These are phyloP conservation scores for Xylota sylvarum DNA, from an alignment of 2,888 invertebrate genomes.

Conservation along the genomic window DNA sequence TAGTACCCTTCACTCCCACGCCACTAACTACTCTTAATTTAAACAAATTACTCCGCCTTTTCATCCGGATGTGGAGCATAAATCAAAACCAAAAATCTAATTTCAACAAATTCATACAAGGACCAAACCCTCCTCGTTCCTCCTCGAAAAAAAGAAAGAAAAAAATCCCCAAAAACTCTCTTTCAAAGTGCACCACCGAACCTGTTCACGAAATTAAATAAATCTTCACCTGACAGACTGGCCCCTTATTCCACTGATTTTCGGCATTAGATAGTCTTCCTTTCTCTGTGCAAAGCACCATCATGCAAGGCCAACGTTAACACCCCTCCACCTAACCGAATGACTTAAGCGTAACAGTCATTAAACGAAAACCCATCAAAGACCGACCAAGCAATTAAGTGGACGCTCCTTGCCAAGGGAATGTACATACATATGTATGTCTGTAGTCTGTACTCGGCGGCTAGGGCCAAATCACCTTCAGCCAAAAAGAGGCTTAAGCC, in stretches of 20 bases:
- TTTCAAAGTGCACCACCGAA: slow-evolving; percentile 25
- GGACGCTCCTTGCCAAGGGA: slow-evolving; percentile 66
- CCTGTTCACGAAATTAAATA: slow-evolving; percentile 58
- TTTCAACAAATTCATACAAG: slow-evolving; percentile 39
- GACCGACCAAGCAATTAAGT: slow-evolving; percentile 72
- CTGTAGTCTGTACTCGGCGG: not conserved
- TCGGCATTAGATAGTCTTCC: slow-evolving; percentile 36
- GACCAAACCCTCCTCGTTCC: not conserved
- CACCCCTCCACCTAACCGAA: slow-evolving; percentile 14
- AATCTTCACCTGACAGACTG: slow-evolving; percentile 59
- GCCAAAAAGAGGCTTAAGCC: slow-evolving; percentile 37
- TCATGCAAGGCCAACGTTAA: slow-evolving; percentile 35
- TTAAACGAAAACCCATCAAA: slow-evolving; percentile 70
- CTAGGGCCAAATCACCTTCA: slow-evolving; percentile 50
- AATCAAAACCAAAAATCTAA: slow-evolving; percentile 60
- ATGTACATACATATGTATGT: slow-evolving; percentile 2
- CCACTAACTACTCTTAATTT: slow-evolving; percentile 38
- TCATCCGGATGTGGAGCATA: slow-evolving; percentile 48
- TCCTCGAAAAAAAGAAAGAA: not conserved
- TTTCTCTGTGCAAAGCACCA: not conserved
- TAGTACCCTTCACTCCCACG: not conserved
- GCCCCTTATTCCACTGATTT: slow-evolving; percentile 43
- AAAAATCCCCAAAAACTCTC: not conserved
- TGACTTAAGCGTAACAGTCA: slow-evolving; percentile 69
- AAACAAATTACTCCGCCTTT: slow-evolving; percentile 55